Evolutionary conservation across 2,113 vertebrate species (phyloP).

Genomic region (Pteronura brasiliensis): DNA sequence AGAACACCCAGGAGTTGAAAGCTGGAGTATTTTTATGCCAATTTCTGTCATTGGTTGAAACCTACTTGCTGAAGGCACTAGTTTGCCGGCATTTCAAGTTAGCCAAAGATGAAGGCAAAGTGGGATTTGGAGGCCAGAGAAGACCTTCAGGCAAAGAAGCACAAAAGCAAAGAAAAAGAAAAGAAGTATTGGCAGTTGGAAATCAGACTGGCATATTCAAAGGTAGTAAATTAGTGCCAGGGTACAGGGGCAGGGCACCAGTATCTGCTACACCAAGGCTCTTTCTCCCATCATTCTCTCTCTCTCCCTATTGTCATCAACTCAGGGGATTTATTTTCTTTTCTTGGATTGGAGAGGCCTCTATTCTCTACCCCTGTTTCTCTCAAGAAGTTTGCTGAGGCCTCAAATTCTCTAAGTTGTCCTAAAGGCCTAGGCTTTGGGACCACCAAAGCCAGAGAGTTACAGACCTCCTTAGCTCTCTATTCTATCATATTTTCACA

Average conservation of each 20-base stretch:
- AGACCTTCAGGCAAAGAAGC: neutral
- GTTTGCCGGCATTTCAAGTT: neutral
- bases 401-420: neutral
- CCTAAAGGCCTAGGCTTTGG: neutral
- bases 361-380: neutral
- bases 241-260: too few relatives aligned
- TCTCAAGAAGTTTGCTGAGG: neutral
- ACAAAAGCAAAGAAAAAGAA: too few relatives aligned
- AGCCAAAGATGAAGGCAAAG: neutral
- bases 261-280: fast-evolving
- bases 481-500: neutral
- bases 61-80: neutral
- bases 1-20: neutral
- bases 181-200: neutral
- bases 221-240: neutral
- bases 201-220: neutral
- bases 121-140: neutral
- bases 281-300: neutral
- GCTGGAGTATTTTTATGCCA: too few relatives aligned
- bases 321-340: neutral
- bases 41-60: neutral
- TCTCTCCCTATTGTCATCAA: neutral
- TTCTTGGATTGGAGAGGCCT: neutral
- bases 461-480: neutral
- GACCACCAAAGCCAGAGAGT: neutral